Percentiles rank a stretch among this genome's conserved stretches.
Conservation (phyloP, 2,113 vertebrate species). For the Prietella phreatophila region DNA sequence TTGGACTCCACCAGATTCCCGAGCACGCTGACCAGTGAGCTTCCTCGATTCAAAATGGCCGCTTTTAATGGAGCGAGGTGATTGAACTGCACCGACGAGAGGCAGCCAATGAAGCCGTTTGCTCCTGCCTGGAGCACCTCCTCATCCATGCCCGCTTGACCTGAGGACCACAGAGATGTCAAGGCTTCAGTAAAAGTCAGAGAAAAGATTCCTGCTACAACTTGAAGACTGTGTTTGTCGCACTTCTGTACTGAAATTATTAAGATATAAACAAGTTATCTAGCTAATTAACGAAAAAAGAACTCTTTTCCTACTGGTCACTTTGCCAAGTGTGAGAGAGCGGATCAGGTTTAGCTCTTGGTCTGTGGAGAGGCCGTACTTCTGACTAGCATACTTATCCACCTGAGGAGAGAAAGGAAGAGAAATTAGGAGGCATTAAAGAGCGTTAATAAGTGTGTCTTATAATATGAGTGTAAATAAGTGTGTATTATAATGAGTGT, state of each 20-base stretch:
- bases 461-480: too few relatives aligned
- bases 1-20: slow-evolving; percentile 77
- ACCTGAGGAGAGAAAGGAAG: slow-evolving; percentile 67
- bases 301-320: slow-evolving; percentile 71
- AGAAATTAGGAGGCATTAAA: background rate
- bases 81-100: slow-evolving; percentile 85
- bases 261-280: too few relatives aligned
- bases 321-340: slow-evolving; percentile 80
- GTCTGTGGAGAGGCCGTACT: slow-evolving; percentile 79
- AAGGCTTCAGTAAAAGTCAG: background rate
- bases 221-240: background rate
- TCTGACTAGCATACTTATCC: slow-evolving; percentile 75
- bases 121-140: slow-evolving; percentile 75
- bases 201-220: background rate
- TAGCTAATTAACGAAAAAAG: too few relatives aligned
- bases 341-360: slow-evolving; percentile 73
- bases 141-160: slow-evolving; percentile 67
- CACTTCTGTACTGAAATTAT: too few relatives aligned
- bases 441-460: background rate
- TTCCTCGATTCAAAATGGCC: slow-evolving; percentile 74
- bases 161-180: slow-evolving; percentile 59
- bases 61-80: slow-evolving; percentile 81
- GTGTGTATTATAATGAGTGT: background rate
- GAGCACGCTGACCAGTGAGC: slow-evolving; percentile 71
- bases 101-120: slow-evolving; percentile 79